Evolutionary conservation across 2,888 invertebrate genomes (phyloP).

Genomic region (Drosophila mimetica): DNA sequence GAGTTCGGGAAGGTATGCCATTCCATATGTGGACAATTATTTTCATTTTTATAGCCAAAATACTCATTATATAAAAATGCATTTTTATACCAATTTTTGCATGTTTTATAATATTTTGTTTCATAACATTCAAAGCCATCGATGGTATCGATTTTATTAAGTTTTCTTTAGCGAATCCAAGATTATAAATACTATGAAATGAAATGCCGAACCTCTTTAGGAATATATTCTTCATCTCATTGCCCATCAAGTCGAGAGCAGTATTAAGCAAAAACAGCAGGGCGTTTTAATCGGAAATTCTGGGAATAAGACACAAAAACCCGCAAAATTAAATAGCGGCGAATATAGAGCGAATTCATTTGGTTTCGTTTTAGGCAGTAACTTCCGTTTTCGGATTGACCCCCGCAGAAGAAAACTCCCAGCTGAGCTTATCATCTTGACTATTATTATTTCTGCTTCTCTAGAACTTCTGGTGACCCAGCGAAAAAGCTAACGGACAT

Average conservation of each 20-base stretch:
- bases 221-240: neutral
- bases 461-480: conserved; percentile 38
- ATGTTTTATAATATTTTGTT: no score
- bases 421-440: conserved; percentile 9
- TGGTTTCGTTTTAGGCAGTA: conserved; percentile 15
- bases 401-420: conserved; percentile 2
- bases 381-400: conserved; percentile 20
- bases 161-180: no score
- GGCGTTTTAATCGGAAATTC: neutral
- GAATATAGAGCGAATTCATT: neutral
- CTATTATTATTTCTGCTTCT: conserved; percentile 19
- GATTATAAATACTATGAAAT: neutral
- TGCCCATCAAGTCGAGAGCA: neutral
- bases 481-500: conserved; percentile 55
- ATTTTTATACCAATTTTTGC: no score
- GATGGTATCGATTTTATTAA: no score
- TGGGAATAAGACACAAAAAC: neutral
- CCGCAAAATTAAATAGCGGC: neutral
- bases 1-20: no score
- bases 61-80: no score
- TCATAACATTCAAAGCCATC: no score
- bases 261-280: neutral
- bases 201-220: neutral
- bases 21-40: no score
- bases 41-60: no score